A percentile compares a stretch with the other conserved stretches of the same genome.
phyloP scores from a whole-genome alignment of 1,140 invertebrate genomes.

The Brachionus manjavacas region DNA sequence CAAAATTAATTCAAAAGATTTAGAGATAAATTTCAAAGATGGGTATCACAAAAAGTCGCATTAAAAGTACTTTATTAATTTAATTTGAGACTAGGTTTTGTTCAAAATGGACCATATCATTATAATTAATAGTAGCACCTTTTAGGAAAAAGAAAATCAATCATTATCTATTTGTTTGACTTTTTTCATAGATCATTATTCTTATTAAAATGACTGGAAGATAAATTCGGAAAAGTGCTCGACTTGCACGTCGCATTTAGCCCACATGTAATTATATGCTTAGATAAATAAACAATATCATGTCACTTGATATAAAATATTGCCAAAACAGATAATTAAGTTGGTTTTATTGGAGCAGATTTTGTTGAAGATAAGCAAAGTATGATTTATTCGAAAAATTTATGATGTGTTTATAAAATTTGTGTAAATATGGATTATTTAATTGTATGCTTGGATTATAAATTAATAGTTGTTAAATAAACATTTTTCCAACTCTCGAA shows the following conservation, averaged over 20 bases:
- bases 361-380: background rate
- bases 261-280: background rate
- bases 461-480: conserved; percentile 12
- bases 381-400: background rate
- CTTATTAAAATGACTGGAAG: background rate
- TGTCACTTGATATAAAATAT: background rate
- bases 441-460: background rate
- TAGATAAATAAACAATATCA: background rate
- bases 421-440: conserved; percentile 1
- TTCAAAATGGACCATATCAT: background rate
- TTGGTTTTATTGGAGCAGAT: background rate
- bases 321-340: conserved; percentile 15
- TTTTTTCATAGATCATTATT: conserved; percentile 14
- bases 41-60: background rate
- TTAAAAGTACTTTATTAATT: background rate
- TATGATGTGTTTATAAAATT: background rate
- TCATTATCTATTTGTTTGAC: background rate
- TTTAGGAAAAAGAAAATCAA: background rate
- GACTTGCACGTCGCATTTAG: background rate
- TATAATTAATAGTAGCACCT: background rate
- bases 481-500: background rate
- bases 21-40: background rate
- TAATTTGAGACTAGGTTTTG: background rate
- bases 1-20: background rate
- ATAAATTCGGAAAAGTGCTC: background rate